Conservation (phyloP, 1,140 invertebrate genomes). For the Stratiolaelaps scimitus region DNA sequence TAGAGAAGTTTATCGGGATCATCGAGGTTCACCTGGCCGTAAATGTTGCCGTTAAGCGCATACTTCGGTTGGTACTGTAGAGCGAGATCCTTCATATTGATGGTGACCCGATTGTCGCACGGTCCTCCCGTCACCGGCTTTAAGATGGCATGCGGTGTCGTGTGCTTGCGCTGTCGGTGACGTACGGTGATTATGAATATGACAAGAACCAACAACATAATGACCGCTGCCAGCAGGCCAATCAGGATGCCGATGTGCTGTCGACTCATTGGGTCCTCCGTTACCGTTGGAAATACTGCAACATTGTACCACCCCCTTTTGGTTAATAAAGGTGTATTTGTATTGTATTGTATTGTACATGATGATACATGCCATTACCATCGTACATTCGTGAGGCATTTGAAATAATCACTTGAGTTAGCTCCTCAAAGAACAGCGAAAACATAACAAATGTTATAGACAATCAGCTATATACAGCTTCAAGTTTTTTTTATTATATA, state of each 20-base stretch:
- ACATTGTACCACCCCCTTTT: conserved; percentile 24
- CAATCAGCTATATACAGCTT: no score
- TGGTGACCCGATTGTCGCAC: conserved; percentile 46
- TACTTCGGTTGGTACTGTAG: conserved; percentile 39
- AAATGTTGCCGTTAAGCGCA: conserved; percentile 46
- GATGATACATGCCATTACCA: no score
- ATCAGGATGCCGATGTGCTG: conserved; percentile 65
- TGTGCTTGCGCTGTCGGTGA: conserved; percentile 57
- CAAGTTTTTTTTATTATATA: no score
- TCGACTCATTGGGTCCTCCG: conserved; percentile 42
- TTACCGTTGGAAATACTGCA: conserved; percentile 50
- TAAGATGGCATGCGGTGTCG: conserved; percentile 56
- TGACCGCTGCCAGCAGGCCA: conserved; percentile 59
- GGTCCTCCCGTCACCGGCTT: conserved; percentile 46
- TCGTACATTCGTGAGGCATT: no score
- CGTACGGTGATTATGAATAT: conserved; percentile 61
- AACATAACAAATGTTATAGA: not conserved
- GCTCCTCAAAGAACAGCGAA: conserved; percentile 29
- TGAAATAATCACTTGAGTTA: no score
- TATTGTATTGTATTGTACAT: no score
- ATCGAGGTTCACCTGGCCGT: conserved; percentile 46
- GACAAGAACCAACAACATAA: conserved; percentile 54
- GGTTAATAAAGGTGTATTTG: no score
- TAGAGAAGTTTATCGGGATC: conserved; percentile 42
- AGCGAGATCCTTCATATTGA: conserved; percentile 52